Conservation (phyloP, 1,140 invertebrate genomes). For the Polypedilum vanderplanki region DNA sequence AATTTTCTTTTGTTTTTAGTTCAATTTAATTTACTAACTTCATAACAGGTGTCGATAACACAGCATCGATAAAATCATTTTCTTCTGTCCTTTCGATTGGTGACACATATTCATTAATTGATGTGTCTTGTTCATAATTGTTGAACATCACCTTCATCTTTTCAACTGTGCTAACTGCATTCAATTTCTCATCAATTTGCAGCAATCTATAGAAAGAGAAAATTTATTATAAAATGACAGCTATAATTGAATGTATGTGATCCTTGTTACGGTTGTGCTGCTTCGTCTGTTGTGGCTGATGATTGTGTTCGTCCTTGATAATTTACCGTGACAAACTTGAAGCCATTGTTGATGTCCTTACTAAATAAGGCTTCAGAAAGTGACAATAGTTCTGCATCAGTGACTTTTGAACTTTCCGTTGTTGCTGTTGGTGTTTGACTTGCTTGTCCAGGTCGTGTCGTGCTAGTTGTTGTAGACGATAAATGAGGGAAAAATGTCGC, state of each 20-base stretch:
- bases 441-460: conserved; percentile 34
- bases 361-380: conserved; percentile 63
- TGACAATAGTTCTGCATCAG: conserved; percentile 45
- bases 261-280: conserved; percentile 63
- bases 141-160: conserved; percentile 61
- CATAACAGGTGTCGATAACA: conserved; percentile 68
- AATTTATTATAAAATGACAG: conserved; percentile 30
- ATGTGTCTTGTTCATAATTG: conserved; percentile 67
- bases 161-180: conserved; percentile 57
- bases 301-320: conserved; percentile 63
- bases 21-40: conserved; percentile 32
- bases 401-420: conserved; percentile 36
- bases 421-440: background rate
- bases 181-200: conserved; percentile 39
- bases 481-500: conserved; percentile 31
- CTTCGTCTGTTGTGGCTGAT: conserved; percentile 58
- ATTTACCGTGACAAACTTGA: conserved; percentile 58
- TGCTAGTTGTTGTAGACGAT: conserved; percentile 28
- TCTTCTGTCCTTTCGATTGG: conserved; percentile 66
- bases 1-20: too few relatives aligned
- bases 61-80: conserved; percentile 63
- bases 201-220: conserved; percentile 33
- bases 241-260: background rate
- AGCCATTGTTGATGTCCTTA: conserved; percentile 63
- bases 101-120: conserved; percentile 69